These are phyloP conservation scores for Rhinophrynus dorsalis DNA, from an alignment of 2,797 vertebrate genomes.

Conservation along the genomic window DNA sequence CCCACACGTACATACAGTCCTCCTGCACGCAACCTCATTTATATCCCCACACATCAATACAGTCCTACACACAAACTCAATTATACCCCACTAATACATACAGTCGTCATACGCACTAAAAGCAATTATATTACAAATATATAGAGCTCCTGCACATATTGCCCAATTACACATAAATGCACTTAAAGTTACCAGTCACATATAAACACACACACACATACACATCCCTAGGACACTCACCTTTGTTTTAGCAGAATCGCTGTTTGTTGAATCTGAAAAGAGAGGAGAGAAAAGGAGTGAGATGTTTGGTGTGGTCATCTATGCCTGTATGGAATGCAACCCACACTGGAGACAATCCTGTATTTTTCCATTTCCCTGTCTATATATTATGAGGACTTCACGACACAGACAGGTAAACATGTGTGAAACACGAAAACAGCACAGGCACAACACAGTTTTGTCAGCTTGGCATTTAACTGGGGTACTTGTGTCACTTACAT, in stretches of 20 bases:
- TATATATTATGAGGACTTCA: neutral
- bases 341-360: neutral
- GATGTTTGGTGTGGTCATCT: neutral
- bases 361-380: neutral
- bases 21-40: no score
- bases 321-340: neutral
- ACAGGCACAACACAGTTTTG: slow-evolving; percentile 51
- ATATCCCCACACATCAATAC: no score
- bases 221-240: neutral
- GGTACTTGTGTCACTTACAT: no score
- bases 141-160: no score
- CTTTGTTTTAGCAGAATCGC: slow-evolving; percentile 92
- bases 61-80: no score
- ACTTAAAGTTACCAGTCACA: no score
- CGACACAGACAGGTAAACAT: slow-evolving; percentile 39
- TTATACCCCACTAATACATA: no score
- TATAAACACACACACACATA: neutral
- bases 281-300: slow-evolving; percentile 19
- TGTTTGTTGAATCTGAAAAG: slow-evolving; percentile 85
- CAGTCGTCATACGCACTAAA: no score
- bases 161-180: no score
- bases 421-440: slow-evolving; percentile 52
- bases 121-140: no score
- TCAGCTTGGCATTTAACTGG: neutral
- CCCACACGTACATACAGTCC: no score